Base-by-base conservation (phyloP, 2,797 vertebrate genomes). In the Astyanax mexicanus region DNA sequence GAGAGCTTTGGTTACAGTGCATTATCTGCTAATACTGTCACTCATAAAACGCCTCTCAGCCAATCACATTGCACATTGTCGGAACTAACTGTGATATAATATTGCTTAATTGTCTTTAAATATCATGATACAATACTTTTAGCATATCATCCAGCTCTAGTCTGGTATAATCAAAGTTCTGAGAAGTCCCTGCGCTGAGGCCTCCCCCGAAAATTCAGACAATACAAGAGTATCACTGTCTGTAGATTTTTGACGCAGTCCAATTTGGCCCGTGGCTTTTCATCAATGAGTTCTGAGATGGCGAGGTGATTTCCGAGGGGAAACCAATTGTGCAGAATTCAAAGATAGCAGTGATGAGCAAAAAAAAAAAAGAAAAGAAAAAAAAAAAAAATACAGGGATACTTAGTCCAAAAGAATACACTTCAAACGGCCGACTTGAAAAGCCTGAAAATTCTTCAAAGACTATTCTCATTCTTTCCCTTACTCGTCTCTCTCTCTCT, bases 401-500 rank as follows among this genome's bases (percentile, higher is more conserved):
- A 45, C 23, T 44, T 45, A 54, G 37, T 61, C 42, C 57, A 44
- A 71, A 65, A 27, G 11, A 70, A 62, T 45, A 47, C 47, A 11
- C 32, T 40, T 58, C 62, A 57, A 54, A 72, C 11, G 27, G 21
- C 21, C 15, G 35, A 40, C 38, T 32, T 47, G 8, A 73, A 73
- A 73, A 62, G 42, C 44, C 57, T 15, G 55, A 62, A 58, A 62
- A 64, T 38, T 38, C 29, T 51, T 73, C 45, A 73, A 73, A 64
- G 71, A 64, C 29, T 27, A 47, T 47, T 47, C 4, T 68, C 70
- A 27, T 27, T 3, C 76, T 65, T 65, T 81, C 77, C 62, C 45
- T 55, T 32, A 32, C 61, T 49, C 78, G 74, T 70, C 80, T 69
- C 75, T 79, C 75, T 11, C 69, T 82, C 66, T 74, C 52, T 54